These are phyloP conservation scores for Dendrolimus punctatus DNA, from an alignment of 1,140 invertebrate species.

Conservation along the genomic window DNA sequence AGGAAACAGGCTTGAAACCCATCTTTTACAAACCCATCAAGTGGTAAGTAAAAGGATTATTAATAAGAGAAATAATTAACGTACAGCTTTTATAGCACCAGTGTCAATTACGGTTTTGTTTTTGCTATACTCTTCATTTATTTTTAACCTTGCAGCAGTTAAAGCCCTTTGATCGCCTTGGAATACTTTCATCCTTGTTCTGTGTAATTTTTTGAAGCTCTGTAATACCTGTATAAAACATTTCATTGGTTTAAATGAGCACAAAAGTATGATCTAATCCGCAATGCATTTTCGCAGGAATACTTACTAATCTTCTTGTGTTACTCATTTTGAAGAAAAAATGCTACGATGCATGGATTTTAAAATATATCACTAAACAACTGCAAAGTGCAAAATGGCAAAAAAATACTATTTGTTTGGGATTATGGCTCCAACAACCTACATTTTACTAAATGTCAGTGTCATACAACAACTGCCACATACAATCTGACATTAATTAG, in stretches of 20 bases:
- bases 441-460: too few relatives aligned
- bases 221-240: conserved; percentile 71
- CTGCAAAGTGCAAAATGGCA: too few relatives aligned
- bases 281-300: background rate
- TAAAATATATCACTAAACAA: too few relatives aligned
- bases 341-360: background rate
- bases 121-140: conserved; percentile 79
- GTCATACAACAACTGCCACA: too few relatives aligned
- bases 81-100: conserved; percentile 73
- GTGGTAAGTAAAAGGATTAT: too few relatives aligned
- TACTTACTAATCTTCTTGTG: conserved; percentile 9
- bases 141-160: conserved; percentile 72
- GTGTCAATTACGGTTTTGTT: conserved; percentile 72
- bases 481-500: too few relatives aligned
- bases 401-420: too few relatives aligned
- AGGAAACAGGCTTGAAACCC: too few relatives aligned
- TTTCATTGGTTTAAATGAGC: background rate
- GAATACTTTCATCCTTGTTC: conserved; percentile 75
- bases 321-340: conserved; percentile 5
- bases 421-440: too few relatives aligned
- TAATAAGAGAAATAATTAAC: conserved; percentile 1
- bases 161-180: conserved; percentile 74
- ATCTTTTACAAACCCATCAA: too few relatives aligned
- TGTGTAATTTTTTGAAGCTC: conserved; percentile 77
- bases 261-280: background rate